Percentiles rank a stretch among this genome's conserved stretches.
phyloP scores from a whole-genome alignment of 2,888 invertebrate genomes.

The Fragum whitleyi region DNA sequence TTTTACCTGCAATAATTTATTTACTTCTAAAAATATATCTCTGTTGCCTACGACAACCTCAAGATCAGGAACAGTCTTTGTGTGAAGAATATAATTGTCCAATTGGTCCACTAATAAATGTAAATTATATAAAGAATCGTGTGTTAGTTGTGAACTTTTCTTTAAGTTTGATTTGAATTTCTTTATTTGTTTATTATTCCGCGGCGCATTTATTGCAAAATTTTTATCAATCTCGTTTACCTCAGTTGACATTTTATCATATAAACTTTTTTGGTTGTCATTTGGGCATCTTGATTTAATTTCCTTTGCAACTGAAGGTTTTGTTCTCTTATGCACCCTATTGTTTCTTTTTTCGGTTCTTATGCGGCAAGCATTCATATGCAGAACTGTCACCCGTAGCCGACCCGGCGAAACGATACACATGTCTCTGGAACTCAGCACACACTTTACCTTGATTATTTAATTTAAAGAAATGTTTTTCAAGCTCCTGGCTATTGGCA shows the following conservation, averaged over 20 bases:
- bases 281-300: background rate
- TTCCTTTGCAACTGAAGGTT: background rate
- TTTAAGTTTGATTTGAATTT: background rate
- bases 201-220: background rate
- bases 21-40: slow-evolving; percentile 39
- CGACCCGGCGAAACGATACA: background rate
- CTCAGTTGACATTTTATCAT: background rate
- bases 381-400: background rate
- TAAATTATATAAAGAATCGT: slow-evolving; percentile 39
- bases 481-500: background rate
- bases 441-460: background rate
- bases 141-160: slow-evolving; percentile 20
- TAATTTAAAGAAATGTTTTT: slow-evolving; percentile 15
- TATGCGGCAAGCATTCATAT: background rate
- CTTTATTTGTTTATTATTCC: background rate
- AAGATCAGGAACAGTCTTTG: slow-evolving; percentile 50
- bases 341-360: background rate
- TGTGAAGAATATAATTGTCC: slow-evolving; percentile 34
- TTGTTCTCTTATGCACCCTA: background rate
- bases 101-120: slow-evolving; percentile 39
- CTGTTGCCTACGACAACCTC: slow-evolving; percentile 46
- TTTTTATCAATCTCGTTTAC: background rate
- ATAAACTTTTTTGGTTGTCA: background rate
- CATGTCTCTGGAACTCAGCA: background rate
- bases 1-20: slow-evolving; percentile 37